Base-by-base conservation (phyloP, 2,888 invertebrate species). In the Brachyptera risi region DNA sequence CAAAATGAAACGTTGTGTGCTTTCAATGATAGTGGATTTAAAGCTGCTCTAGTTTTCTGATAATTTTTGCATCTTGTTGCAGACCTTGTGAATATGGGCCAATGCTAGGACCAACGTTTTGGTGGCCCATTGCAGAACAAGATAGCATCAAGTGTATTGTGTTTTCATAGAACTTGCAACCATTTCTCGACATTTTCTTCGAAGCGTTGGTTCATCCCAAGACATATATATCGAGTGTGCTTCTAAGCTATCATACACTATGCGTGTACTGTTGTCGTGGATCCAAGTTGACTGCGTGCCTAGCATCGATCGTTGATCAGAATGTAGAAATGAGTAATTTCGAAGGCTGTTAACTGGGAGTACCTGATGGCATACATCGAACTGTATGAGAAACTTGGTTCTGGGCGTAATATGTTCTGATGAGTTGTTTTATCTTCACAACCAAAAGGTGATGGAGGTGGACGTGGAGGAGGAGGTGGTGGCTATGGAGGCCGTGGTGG, bases 391-490 rank as follows among this genome's bases (percentile, higher is more conserved):
- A n/a, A n/a, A n/a, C n/a, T n/a, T n/a, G n/a, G n/a, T n/a, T n/a
- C n/a, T n/a, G n/a, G n/a, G 31, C 31, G 31, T 11, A 11, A 31
- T 11, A 31, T 11, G 5, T 5, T 31, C 31, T 31, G 11, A 11
- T 31, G 11, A 31, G 5, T 5, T 31, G 31, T 31, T n/a, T n/a
- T n/a, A n/a, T n/a, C 5, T 11, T 31, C 31, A 31, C 5, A 67
- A 11, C 21, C 44, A 37, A n/a, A 69, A 54, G 70, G 67, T 54
- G 68, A 66, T 26, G 69, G 68, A 49, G 66, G 67, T 54, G 68
- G 68, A 13, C 65, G 68, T 17, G 66, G 68, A 35, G 63, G 68
- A 49, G 67, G 66, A 17, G 63, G 67, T 35, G 62, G 66, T 23
- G n/a, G n/a, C n/a, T n/a, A n/a, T n/a, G n/a, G n/a, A n/a, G n/a